Evolutionary conservation across 2,797 vertebrate species (phyloP).

Genomic region (Tenualosa ilisha): DNA sequence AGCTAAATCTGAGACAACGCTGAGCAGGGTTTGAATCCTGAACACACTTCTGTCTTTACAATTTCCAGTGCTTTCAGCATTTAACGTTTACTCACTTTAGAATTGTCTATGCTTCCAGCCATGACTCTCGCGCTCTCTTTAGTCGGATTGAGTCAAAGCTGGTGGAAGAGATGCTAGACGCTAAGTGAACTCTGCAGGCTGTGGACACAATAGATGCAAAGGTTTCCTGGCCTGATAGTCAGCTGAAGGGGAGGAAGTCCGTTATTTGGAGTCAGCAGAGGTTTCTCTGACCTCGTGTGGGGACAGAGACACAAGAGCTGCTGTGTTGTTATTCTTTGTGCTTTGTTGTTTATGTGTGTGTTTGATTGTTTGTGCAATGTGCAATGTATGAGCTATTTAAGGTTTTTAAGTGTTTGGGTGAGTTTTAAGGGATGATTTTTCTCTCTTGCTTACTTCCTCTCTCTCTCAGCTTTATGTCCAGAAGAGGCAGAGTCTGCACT

Average conservation of each 20-base stretch:
- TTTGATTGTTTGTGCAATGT: background rate
- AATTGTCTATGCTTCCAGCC: too few relatives aligned
- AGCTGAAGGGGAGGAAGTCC: background rate
- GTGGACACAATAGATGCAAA: background rate
- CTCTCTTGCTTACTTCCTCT: constrained; percentile 25
- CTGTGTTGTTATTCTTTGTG: background rate
- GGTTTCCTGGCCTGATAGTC: background rate
- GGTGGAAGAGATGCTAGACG: background rate
- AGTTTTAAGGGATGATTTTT: background rate
- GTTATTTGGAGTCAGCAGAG: constrained; percentile 9
- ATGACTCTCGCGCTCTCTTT: too few relatives aligned
- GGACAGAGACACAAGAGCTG: background rate
- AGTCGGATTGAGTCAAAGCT: background rate
- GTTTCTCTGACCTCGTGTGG: background rate
- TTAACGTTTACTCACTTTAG: too few relatives aligned
- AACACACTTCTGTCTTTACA: too few relatives aligned
- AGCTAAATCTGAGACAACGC: too few relatives aligned
- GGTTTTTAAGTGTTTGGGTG: background rate
- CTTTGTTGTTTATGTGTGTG: background rate
- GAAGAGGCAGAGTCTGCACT: constrained; percentile 94
- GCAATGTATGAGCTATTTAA: background rate
- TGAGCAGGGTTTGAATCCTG: too few relatives aligned
- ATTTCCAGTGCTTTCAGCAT: too few relatives aligned
- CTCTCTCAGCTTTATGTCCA: constrained; percentile 81
- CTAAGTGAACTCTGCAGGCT: background rate